phyloP scores from a whole-genome alignment of 2,113 vertebrate species.

The Elanoides forficatus region DNA sequence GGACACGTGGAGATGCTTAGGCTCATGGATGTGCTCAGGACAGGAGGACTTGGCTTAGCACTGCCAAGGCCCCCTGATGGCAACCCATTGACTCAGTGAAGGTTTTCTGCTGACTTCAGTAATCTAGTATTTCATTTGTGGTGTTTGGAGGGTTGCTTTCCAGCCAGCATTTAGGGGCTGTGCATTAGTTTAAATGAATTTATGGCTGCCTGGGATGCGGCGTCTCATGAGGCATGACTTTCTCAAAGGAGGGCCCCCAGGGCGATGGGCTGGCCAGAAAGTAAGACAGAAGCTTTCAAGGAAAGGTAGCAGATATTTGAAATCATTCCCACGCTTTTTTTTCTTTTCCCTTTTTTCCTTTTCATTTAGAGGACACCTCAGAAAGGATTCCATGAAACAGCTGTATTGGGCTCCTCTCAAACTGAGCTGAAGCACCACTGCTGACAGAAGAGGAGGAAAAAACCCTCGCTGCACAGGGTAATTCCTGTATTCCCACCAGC shows the following conservation, averaged over 20 bases:
- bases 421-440: background rate
- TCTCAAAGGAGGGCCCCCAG: background rate
- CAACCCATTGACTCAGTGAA: background rate
- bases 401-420: background rate
- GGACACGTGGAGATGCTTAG: background rate
- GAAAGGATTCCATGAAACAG: background rate
- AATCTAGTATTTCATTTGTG: background rate
- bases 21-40: background rate
- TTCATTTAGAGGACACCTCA: background rate
- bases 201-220: background rate
- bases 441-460: background rate
- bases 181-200: background rate
- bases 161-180: background rate
- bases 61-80: background rate
- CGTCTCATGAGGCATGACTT: background rate
- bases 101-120: background rate
- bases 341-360: background rate
- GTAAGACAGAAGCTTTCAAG: background rate
- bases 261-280: background rate
- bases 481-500: background rate
- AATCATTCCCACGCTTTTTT: rapidly evolving
- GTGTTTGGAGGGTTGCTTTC: background rate
- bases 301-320: background rate
- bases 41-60: background rate
- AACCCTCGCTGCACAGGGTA: rapidly evolving